These are phyloP conservation scores for Phenganax stokvisi DNA, from an alignment of 92 coral and sea anemone genomes.

Conservation along the genomic window DNA sequence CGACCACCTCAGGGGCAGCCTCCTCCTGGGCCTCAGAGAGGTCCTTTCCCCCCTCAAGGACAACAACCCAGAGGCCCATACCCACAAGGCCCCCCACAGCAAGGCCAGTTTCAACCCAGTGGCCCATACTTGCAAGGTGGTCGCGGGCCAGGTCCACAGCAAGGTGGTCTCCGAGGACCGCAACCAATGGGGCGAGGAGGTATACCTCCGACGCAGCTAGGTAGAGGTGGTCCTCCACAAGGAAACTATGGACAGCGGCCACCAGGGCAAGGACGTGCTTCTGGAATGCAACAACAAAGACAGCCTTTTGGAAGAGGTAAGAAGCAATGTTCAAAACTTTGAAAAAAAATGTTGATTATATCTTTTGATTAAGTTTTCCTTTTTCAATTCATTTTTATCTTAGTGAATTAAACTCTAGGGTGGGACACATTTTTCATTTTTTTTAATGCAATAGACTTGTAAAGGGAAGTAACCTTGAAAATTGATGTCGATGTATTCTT, in stretches of 20 bases:
- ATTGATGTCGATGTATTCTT: neutral
- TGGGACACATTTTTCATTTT: too few relatives aligned
- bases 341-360: too few relatives aligned
- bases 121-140: neutral
- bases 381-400: too few relatives aligned
- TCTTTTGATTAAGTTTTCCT: too few relatives aligned
- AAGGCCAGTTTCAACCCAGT: neutral
- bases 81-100: constrained; percentile 4
- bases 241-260: constrained; percentile 20
- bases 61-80: neutral
- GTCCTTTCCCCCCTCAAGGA: neutral
- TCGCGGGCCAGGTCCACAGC: constrained; percentile 26
- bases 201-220: constrained; percentile 33
- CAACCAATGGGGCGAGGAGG: constrained; percentile 25
- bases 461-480: neutral
- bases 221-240: constrained; percentile 38
- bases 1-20: neutral
- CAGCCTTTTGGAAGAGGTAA: constrained; percentile 42
- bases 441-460: too few relatives aligned
- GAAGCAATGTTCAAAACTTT: neutral
- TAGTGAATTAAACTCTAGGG: too few relatives aligned
- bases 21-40: constrained; percentile 4
- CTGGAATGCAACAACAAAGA: constrained; percentile 23
- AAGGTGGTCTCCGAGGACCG: constrained; percentile 5
- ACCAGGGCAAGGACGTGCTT: constrained; percentile 31